Base-by-base conservation (phyloP, 2,888 invertebrate species). In the Bibio marci region DNA sequence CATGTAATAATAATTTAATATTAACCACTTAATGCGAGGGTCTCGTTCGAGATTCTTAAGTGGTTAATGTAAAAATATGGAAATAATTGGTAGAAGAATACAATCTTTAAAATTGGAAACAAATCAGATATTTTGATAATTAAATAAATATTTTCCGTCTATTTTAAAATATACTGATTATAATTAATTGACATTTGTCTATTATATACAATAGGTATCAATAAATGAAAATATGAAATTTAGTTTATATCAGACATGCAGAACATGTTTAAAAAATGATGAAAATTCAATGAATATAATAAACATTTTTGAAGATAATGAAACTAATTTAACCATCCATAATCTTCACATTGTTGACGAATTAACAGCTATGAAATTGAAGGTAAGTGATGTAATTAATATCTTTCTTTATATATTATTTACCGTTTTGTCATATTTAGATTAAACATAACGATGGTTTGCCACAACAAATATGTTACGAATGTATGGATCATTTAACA, bases 391-490 rank as follows among this genome's bases (percentile, higher is more conserved):
- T n/a, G n/a, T n/a, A n/a, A n/a, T n/a, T n/a, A 26, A 8, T 8
- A 26, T 8, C 6, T 10, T 8, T 8, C 6, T 26, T 8, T 8
- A 8, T n/a, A n/a, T n/a, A n/a, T n/a, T n/a, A n/a, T n/a, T n/a
- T n/a, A 6, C 26, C 6, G 7, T 10, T 8, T 8, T 26, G 6
- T 26, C 26, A 26, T n/a, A n/a, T 22, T 22, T 11, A 33, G 33
- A n/a, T 33, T 11, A n/a, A 14, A n/a, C 33, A 12, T 8, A 11
- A 33, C 10, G 33, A 33, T 27, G 30, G 17, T 19, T 19, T 30
- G n/a, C 41, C 41, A 15, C 41, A 41, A 18, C 41, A 41, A 31
- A 38, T 41, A 2, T 41, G 41, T 31, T 31, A 17, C n/a, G 38
- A 41, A 18, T 41, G 41, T 19, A 13, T 41, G 27, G 30, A n/a